phyloP scores from a whole-genome alignment of 2,113 vertebrate species.

The Dendropsophus ebraccatus region DNA sequence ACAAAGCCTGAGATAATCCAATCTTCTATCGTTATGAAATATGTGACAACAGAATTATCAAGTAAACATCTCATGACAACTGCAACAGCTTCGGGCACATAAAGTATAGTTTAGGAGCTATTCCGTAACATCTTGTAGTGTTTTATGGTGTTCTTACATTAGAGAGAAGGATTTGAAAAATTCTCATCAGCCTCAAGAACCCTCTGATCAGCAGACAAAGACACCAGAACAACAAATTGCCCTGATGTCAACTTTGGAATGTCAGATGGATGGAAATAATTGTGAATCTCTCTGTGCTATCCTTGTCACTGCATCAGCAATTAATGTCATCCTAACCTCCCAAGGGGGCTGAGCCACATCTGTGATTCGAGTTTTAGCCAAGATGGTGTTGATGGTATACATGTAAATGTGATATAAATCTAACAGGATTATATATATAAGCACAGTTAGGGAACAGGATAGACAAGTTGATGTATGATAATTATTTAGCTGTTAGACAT shows the following conservation, averaged over 20 bases:
- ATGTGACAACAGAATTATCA: neutral
- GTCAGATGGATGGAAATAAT: slow-evolving; percentile 53
- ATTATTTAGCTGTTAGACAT: slow-evolving; percentile 38
- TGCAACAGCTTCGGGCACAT: slow-evolving; percentile 60
- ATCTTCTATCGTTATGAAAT: neutral
- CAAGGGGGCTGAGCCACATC: slow-evolving; percentile 47
- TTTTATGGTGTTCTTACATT: slow-evolving; percentile 64
- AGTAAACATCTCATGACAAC: neutral
- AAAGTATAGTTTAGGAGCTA: slow-evolving; percentile 65
- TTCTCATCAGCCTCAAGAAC: slow-evolving; percentile 19
- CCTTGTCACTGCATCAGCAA: slow-evolving; percentile 56
- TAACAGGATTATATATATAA: slow-evolving; percentile 56
- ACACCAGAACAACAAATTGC: slow-evolving; percentile 31
- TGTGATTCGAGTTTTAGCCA: slow-evolving; percentile 49
- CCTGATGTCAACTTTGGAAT: slow-evolving; percentile 40
- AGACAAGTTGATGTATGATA: slow-evolving; percentile 51
- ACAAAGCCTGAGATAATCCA: neutral
- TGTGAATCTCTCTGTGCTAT: slow-evolving; percentile 51
- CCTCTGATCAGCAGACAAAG: slow-evolving; percentile 9
- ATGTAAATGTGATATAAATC: slow-evolving; percentile 59
- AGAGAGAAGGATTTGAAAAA: slow-evolving; percentile 53
- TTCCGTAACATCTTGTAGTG: slow-evolving; percentile 63
- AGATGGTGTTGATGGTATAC: slow-evolving; percentile 49
- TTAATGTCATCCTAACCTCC: slow-evolving; percentile 51
- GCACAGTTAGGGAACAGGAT: slow-evolving; percentile 15